These are phyloP conservation scores for Odontothrips loti DNA, from an alignment of 2,888 invertebrate species.

Conservation along the genomic window DNA sequence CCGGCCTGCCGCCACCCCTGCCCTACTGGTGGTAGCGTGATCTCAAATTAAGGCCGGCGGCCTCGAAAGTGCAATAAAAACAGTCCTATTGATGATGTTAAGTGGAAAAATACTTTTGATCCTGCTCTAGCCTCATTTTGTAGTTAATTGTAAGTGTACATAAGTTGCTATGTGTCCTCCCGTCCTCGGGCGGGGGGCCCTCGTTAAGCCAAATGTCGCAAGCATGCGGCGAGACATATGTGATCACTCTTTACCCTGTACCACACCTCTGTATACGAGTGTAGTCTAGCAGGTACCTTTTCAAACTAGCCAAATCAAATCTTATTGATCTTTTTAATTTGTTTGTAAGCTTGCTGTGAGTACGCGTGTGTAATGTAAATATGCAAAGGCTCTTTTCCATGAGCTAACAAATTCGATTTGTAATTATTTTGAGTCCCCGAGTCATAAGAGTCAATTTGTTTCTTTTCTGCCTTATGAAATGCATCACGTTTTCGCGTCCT, in stretches of 20 bases:
- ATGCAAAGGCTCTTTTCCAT: neutral
- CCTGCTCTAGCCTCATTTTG: neutral
- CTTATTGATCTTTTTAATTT: conserved; percentile 22
- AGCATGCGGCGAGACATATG: conserved; percentile 12
- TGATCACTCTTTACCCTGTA: conserved; percentile 23
- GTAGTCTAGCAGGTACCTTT: conserved; percentile 22
- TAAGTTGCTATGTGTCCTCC: neutral
- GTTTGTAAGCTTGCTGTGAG: conserved; percentile 22
- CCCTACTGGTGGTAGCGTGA: conserved; percentile 24
- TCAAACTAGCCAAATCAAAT: conserved; percentile 25
- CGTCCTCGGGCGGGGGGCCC: neutral
- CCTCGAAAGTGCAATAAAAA: conserved; percentile 4
- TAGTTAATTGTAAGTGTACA: neutral
- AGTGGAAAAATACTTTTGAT: neutral
- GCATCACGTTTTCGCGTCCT: neutral
- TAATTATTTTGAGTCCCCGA: conserved; percentile 11
- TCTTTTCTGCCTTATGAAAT: conserved; percentile 15
- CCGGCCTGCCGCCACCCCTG: neutral
- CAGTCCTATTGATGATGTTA: neutral
- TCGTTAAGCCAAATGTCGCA: conserved; percentile 17
- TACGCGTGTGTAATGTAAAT: neutral
- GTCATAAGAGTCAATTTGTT: conserved; percentile 11
- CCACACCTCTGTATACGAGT: conserved; percentile 24
- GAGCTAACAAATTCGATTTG: conserved; percentile 8
- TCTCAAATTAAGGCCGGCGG: conserved; percentile 10